Percentiles rank a stretch among this genome's conserved stretches.
Evolutionary conservation across 1,140 invertebrate species (phyloP).

Genomic region (Drosophila melanogaster): Release_6_plus_ISO1_MT NT_037436.4:8941001-8941500

Average conservation of each 20-base stretch:
- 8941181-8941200: conserved; percentile 39
- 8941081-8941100: conserved; percentile 43
- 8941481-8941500: conserved; percentile 20
- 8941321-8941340: conserved; percentile 40
- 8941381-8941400: conserved; percentile 33
- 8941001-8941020: conserved; percentile 78
- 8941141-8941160: conserved; percentile 14
- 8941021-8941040: conserved; percentile 76
- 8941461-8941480: conserved; percentile 20
- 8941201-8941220: conserved; percentile 45
- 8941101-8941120: conserved; percentile 18
- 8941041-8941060: conserved; percentile 59
- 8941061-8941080: conserved; percentile 49
- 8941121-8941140: conserved; percentile 24
- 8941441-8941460: conserved; percentile 58
- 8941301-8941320: conserved; percentile 28
- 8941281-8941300: conserved; percentile 48
- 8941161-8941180: conserved; percentile 27
- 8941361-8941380: conserved; percentile 56
- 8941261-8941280: conserved; percentile 77
- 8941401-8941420: not conserved
- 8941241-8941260: conserved; percentile 56
- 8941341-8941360: conserved; percentile 14
- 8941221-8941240: conserved; percentile 30
- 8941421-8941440: conserved; percentile 2